These are phyloP conservation scores for Drosophila suzukii DNA, from an alignment of 1,140 invertebrate genomes.

Conservation along the genomic window DNA sequence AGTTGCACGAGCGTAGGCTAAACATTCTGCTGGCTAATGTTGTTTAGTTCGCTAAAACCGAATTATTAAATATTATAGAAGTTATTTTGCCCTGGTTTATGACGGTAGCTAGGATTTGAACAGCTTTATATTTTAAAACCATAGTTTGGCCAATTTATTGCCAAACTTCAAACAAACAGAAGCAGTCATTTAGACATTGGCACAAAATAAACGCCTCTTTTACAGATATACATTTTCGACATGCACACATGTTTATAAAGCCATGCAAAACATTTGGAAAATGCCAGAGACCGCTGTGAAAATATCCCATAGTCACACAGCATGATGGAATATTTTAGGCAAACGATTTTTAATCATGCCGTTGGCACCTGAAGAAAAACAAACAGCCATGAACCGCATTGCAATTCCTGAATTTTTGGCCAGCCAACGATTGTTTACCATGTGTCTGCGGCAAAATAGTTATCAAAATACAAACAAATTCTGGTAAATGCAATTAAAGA, in stretches of 20 bases:
- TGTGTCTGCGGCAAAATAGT: conserved; percentile 40
- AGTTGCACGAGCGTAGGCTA: background rate
- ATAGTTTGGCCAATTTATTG: conserved; percentile 21
- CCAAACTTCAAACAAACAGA: conserved; percentile 5
- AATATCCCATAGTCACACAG: conserved; percentile 32
- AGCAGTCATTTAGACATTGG: background rate
- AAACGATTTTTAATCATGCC: conserved; percentile 64
- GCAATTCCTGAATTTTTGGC: conserved; percentile 23
- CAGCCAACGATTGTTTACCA: conserved; percentile 32
- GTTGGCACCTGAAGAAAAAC: conserved; percentile 56
- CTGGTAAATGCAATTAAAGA: conserved; percentile 32
- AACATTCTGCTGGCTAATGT: background rate
- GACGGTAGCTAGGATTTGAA: too few species aligned
- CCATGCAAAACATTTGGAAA: background rate
- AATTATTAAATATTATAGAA: too few species aligned
- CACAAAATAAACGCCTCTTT: conserved; percentile 3
- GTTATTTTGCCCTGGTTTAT: too few species aligned
- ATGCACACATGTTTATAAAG: conserved; percentile 16
- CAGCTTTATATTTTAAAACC: background rate
- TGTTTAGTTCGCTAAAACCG: background rate
- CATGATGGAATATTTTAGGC: conserved; percentile 50
- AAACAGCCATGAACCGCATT: conserved; percentile 4
- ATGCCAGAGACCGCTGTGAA: conserved; percentile 21
- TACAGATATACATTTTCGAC: conserved; percentile 8
- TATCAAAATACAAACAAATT: conserved; percentile 51